These are phyloP conservation scores for Uromys caudimaculatus DNA, from an alignment of 2,797 vertebrate genomes.

Conservation along the genomic window DNA sequence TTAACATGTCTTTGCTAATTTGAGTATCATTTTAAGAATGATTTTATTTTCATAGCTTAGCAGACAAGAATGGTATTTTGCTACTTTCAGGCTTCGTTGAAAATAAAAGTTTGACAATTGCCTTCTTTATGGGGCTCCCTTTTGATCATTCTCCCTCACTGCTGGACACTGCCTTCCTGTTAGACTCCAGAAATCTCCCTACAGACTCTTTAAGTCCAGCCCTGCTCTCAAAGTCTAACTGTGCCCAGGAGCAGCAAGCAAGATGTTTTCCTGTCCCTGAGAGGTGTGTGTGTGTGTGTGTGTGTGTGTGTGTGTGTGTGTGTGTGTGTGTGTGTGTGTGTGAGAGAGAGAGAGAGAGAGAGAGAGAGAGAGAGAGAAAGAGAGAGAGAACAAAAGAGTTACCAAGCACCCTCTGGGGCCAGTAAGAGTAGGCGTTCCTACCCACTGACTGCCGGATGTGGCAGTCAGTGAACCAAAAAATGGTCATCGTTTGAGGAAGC, in stretches of 20 bases:
- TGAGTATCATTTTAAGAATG: constrained; percentile 15
- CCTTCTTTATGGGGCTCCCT: not conserved
- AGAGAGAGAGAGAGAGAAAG: not conserved
- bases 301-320: not conserved
- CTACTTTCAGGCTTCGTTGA: not conserved
- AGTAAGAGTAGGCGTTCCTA: not conserved
- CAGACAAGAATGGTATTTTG: not conserved
- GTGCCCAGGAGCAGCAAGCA: too few relatives aligned
- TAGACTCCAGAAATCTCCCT: not conserved
- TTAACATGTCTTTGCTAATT: not conserved
- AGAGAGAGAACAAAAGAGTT: not conserved
- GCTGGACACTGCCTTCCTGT: not conserved
- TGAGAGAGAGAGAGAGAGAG: not conserved
- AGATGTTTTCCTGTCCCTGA: not conserved
- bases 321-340: not conserved
- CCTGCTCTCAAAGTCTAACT: not conserved
- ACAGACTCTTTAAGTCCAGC: not conserved
- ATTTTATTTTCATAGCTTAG: constrained; percentile 11
- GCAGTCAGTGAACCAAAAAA: not conserved
- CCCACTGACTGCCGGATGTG: not conserved
- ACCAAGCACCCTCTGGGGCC: not conserved
- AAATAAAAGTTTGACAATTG: not conserved
- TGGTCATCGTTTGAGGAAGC: not conserved
- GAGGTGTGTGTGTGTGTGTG: not conserved
- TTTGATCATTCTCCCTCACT: too few relatives aligned